phyloP scores from a whole-genome alignment of 2,888 invertebrate species.

The Sepioteuthis lessoniana region DNA sequence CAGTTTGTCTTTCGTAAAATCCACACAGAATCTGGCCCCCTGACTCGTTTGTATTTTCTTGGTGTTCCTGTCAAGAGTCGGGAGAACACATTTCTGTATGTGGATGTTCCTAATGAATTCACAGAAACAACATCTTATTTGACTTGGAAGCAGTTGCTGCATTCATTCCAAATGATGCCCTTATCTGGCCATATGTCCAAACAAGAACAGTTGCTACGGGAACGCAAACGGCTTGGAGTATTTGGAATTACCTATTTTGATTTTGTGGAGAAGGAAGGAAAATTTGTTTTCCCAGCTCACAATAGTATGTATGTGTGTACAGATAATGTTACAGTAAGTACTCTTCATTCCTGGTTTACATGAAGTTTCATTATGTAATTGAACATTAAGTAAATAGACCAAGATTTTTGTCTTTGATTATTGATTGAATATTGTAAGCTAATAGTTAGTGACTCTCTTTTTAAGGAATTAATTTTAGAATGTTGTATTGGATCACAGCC shows the following conservation, averaged over 20 bases:
- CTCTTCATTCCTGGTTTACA: not conserved
- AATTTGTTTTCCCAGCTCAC: conserved; percentile 92
- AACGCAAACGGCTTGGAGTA: conserved; percentile 90
- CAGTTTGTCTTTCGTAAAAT: conserved; percentile 71
- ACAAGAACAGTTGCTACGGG: conserved; percentile 92
- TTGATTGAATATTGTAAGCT: no score
- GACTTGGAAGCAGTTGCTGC: conserved; percentile 87
- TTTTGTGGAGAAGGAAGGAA: conserved; percentile 85
- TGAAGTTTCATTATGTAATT: not conserved
- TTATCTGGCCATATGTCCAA: conserved; percentile 82
- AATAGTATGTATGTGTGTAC: conserved; percentile 90
- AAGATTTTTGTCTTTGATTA: not conserved
- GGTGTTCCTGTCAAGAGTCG: conserved; percentile 90
- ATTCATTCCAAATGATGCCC: conserved; percentile 78
- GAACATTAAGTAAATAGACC: no score
- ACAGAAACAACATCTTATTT: conserved; percentile 54
- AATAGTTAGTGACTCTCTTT: no score
- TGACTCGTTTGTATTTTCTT: conserved; percentile 89
- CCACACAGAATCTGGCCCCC: conserved; percentile 60
- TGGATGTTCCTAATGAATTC: conserved; percentile 80
- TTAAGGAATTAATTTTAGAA: no score
- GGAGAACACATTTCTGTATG: conserved; percentile 90
- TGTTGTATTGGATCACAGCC: no score
- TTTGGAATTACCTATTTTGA: conserved; percentile 95
- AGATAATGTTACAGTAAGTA: conserved; percentile 77